Conservation (phyloP, 2,797 vertebrate genomes). For the Decapterus maruadsi region DNA sequence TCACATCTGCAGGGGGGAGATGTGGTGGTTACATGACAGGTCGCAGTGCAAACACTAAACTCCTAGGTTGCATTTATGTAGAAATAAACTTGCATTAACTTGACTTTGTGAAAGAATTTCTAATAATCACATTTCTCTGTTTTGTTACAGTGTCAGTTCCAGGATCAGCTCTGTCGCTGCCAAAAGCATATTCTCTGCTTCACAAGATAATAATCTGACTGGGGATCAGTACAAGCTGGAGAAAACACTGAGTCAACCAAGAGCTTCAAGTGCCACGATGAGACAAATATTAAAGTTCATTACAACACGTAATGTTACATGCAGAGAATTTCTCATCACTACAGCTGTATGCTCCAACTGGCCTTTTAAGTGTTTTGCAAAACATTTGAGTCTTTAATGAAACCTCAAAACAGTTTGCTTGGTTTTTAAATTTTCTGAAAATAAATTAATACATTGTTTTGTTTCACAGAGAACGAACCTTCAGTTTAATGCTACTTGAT, state of each 20-base stretch:
- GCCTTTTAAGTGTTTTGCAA: too few relatives aligned
- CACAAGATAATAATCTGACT: neutral
- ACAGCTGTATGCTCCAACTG: too few relatives aligned
- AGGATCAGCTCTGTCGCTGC: neutral
- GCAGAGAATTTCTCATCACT: too few relatives aligned
- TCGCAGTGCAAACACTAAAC: neutral
- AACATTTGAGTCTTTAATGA: too few relatives aligned
- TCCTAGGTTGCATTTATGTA: neutral
- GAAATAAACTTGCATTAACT: neutral
- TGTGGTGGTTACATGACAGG: fast-evolving
- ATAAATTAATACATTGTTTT: too few relatives aligned
- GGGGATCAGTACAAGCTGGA: neutral
- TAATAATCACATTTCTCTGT: neutral
- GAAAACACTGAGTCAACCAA: neutral
- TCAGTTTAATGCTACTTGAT: too few relatives aligned
- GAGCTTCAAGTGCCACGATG: neutral
- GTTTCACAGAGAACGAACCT: too few relatives aligned
- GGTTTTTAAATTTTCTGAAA: too few relatives aligned
- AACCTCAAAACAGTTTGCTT: too few relatives aligned
- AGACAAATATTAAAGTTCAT: neutral
- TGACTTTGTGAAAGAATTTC: neutral
- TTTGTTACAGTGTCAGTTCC: neutral
- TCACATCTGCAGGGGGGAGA: too few relatives aligned
- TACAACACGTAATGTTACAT: too few relatives aligned
- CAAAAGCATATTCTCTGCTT: neutral